Evolutionary conservation across 2,797 vertebrate species (phyloP).

Genomic region (Crocodylus rhombifer): DNA sequence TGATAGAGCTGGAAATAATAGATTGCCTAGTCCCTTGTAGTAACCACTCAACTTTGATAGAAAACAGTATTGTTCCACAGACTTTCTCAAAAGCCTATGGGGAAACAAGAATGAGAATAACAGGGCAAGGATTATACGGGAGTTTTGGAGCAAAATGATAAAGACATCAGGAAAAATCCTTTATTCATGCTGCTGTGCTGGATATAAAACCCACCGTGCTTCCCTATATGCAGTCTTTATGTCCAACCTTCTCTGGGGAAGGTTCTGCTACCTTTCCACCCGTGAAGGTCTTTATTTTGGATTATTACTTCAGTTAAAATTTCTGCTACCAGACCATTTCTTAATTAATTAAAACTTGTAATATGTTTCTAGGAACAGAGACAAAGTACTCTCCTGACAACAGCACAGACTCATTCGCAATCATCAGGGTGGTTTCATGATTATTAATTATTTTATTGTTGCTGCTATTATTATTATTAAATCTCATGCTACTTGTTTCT

Average conservation of each 20-base stretch:
- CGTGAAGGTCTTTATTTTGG: slow-evolving; percentile 30
- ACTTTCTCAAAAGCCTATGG: neutral
- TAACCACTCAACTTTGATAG: neutral
- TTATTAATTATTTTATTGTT: slow-evolving; percentile 39
- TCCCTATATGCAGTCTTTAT: slow-evolving; percentile 16
- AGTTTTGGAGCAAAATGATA: slow-evolving; percentile 33
- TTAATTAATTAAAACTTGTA: slow-evolving; percentile 62
- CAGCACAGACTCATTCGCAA: neutral
- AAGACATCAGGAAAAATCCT: slow-evolving; percentile 39
- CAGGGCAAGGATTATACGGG: neutral
- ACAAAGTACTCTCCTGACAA: slow-evolving; percentile 29
- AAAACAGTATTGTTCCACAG: neutral
- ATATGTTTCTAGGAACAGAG: slow-evolving; percentile 36
- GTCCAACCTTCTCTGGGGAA: slow-evolving; percentile 23
- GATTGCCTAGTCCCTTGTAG: slow-evolving; percentile 25
- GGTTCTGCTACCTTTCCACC: slow-evolving; percentile 44
- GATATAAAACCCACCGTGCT: neutral
- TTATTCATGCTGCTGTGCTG: neutral
- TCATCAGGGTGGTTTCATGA: slow-evolving; percentile 24
- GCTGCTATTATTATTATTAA: slow-evolving; percentile 12
- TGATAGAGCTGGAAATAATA: slow-evolving; percentile 29
- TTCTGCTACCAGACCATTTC: slow-evolving; percentile 42
- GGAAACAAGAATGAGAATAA: slow-evolving; percentile 26
- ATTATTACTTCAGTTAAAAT: slow-evolving; percentile 40
- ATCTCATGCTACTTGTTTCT: neutral